These are phyloP conservation scores for Dryas iulia DNA, from an alignment of 1,140 invertebrate genomes.

Conservation along the genomic window DNA sequence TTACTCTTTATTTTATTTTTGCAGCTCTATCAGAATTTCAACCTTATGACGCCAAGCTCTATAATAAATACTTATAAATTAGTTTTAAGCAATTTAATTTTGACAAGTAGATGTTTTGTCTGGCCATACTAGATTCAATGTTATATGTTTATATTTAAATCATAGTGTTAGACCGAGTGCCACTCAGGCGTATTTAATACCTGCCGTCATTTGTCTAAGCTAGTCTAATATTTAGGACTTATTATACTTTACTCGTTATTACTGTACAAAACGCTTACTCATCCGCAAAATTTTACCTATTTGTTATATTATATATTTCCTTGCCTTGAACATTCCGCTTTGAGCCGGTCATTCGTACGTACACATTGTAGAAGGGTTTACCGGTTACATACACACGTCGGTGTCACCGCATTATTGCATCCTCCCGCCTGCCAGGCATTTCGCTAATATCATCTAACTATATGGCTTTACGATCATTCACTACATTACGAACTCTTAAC, in stretches of 20 bases:
- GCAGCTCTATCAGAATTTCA: background rate
- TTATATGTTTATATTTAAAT: background rate
- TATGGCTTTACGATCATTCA: slow-evolving; percentile 70
- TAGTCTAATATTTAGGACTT: slow-evolving; percentile 67
- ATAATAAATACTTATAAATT: background rate
- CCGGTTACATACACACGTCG: slow-evolving; percentile 43
- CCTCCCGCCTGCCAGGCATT: slow-evolving; percentile 70
- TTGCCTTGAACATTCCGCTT: slow-evolving; percentile 56
- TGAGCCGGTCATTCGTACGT: slow-evolving; percentile 68
- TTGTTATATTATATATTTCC: slow-evolving; percentile 52
- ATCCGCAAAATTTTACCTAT: slow-evolving; percentile 73
- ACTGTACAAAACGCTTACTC: slow-evolving; percentile 78
- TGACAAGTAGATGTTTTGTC: background rate
- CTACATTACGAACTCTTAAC: slow-evolving; percentile 69
- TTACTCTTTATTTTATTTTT: background rate
- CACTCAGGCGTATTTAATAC: slow-evolving; percentile 42
- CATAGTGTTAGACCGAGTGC: slow-evolving; percentile 48
- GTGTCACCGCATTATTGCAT: slow-evolving; percentile 61
- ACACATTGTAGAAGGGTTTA: slow-evolving; percentile 73
- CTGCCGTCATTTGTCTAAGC: slow-evolving; percentile 58
- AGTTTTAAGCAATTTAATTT: background rate
- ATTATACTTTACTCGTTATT: slow-evolving; percentile 65
- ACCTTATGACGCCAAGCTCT: background rate
- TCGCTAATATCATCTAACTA: slow-evolving; percentile 74
- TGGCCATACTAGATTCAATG: background rate